Base-by-base conservation (phyloP, 1,140 invertebrate species). In the Sipha flava region DNA sequence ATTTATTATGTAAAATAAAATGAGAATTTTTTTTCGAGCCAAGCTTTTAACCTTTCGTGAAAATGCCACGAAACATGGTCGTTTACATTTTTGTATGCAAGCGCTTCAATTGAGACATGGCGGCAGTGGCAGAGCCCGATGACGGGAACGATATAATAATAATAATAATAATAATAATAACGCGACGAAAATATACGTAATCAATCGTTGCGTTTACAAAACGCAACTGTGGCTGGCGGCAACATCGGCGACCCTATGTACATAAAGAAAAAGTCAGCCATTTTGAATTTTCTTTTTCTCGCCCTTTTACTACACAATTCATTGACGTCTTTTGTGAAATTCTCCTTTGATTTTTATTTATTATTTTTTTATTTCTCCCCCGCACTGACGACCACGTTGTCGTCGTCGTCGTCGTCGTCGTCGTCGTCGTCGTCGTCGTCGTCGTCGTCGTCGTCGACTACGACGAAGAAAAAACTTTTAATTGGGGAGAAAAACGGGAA, bases 401-500 rank as follows among this genome's bases (percentile, higher is more conserved):
- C 18, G 31, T n/a, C 14, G n/a, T n/a, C 23, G 37, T 21, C 43
- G 64, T 26, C 37, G 37, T 40, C 64, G 64, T 40, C 34, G 34
- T 21, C 21, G 6, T 9, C 64, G 0, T 7, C 40, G 34, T 62
- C n/a, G 9, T 37, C 18, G 31, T n/a, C 14, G n/a, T n/a, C 23
- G 37, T 21, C 43, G 64, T 26, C 37, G 37, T 40, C 64, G 64
- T 40, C 34, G 34, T 21, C 62, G 37, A 16, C 64, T 37, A 21
- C 21, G 72, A 21, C 47, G 37, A 26, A 16, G 34, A 77, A 77
- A 77, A 77, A 77, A 77, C 73, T 77, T 77, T 77, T 77, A 77
- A 77, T 77, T 77, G 73, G 73, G 34, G 73, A 59, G 73, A 77
- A 77, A 77, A 77, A 77, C 73, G 73, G 49, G 73, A 77, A 77